Percentiles rank a stretch among this genome's conserved stretches.
Conservation (phyloP, 1,140 invertebrate species). For the Aphelenchoides besseyi region DNA sequence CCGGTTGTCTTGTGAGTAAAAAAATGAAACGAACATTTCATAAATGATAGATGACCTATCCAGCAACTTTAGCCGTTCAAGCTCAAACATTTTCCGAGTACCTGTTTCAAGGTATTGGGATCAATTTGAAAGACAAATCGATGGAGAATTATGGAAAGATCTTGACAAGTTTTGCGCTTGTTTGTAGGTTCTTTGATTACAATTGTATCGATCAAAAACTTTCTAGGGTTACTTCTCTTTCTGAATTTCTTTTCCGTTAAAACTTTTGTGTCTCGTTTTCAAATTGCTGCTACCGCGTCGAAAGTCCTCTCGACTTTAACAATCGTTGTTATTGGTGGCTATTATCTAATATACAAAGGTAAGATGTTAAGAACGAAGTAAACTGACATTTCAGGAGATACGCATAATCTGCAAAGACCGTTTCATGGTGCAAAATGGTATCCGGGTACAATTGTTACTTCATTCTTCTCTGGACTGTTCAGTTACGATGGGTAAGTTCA, state of each 20-base stretch:
- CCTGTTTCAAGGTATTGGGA: conserved; percentile 20
- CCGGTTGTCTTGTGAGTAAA: conserved; percentile 35
- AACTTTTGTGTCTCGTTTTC: conserved; percentile 32
- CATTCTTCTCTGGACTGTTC: conserved; percentile 48
- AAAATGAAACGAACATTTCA: no score
- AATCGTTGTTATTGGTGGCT: conserved; percentile 30
- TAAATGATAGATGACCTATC: conserved; percentile 37
- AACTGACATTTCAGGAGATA: conserved; percentile 25
- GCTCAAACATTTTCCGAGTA: conserved; percentile 35
- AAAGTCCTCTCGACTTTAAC: conserved; percentile 27
- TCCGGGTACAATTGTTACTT: conserved; percentile 20
- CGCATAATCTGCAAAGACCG: conserved; percentile 31
- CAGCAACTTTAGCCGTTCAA: conserved; percentile 34
- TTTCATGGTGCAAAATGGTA: conserved; percentile 32
- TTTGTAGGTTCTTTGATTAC: conserved; percentile 9
- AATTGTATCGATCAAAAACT: neutral
- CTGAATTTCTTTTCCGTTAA: conserved; percentile 47
- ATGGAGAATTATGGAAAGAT: neutral
- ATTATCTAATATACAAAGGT: conserved; percentile 34
- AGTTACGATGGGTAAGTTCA: conserved; percentile 40
- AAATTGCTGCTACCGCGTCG: conserved; percentile 31
- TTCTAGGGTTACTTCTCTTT: conserved; percentile 13
- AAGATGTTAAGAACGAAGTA: neutral
- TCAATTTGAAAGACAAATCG: neutral
- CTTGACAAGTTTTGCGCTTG: conserved; percentile 4